Base-by-base conservation (phyloP, 35 echinoderm and acorn worm species). In the Apostichopus parvimensis region DNA sequence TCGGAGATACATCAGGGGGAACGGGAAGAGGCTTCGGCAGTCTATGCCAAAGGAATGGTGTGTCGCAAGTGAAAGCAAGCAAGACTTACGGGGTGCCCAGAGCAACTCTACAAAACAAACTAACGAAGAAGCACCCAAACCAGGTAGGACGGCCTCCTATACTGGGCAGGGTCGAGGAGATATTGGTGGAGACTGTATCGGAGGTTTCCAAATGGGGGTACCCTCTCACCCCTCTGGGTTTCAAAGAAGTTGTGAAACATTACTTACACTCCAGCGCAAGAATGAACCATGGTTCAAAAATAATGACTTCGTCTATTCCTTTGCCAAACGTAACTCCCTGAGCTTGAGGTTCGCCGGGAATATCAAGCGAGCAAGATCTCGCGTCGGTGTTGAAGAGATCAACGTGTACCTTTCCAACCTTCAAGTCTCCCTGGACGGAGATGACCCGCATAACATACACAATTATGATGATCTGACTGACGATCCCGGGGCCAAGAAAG, bases 401-500 rank as follows among this genome's bases (percentile, higher is more conserved):
- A 57, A 23, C 13, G 83, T 57, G 25, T 90, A 90, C 73, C 56
- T 90, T 56, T 6, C 54, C 90, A 91, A 91, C 77, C 22, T 92
- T 54, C 21, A 73, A 85, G 60, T 9, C 60, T 59, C 65, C 80
- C 59, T 92, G 10, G 59, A 70, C 45, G 13, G 23, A 54, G 53
- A 85, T 70, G 57, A 83, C 65, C 59, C 79, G 22, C 34, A 71
- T 34, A 73, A 26, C 87, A 89, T 89, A 25, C 84, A 84, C 65
- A 92, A 92, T 61, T 92, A 92, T 75, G 91, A 85, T 85, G 91
- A 92, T 21, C 83, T 62, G 24, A 25, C 24, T 25, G 24, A 25
- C 24, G 24, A 25, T 25, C 24, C 24, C 24, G 24, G 24, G 24
- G 79, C 58, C 4, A 92, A 92, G 65, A 92, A 92, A 83, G 91